Base-by-base conservation (phyloP, 2,113 vertebrate genomes). In the Peucedramus taeniatus region DNA sequence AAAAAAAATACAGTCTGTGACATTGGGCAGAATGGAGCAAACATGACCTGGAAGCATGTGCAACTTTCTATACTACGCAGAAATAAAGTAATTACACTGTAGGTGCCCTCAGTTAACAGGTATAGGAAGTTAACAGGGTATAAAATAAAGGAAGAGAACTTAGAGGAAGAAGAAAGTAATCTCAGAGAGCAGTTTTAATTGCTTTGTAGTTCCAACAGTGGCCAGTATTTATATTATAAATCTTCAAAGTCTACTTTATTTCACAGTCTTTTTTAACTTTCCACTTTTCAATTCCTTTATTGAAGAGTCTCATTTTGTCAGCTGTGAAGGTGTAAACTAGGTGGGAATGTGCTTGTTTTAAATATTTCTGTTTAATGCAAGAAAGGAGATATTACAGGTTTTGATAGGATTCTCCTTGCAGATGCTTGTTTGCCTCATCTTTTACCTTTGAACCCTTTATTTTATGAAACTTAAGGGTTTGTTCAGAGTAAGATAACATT, bases 1-100 rank as follows among this genome's bases (percentile, higher is more conserved):
- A 76, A 83, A 76, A 84, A 42, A 33, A 10, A 47, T 10, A 9
- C 3, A 12, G 21, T 69, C 33, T 53, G 28, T 42, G 0, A 26
- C 56, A 35, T 7, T 20, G 12, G 42, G 15, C 10, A 77, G 66
- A 87, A 64, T 39, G 35, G 27, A 93, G 35, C 9, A 35, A 22
- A 49, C 0, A 0, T 1, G 1, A 61, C 15, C 13, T 40, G 56
- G 28, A 13, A 39, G 14, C 2, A 13, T 14, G 49, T 3, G 35
- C 6, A 56, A 14, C 15, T 57, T 84, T 35, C 31, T 40, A 19
- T 22, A 81, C 8, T 2, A 10, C 27, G 23, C 15, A 68, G 40
- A 86, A 70, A 63, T 2, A 70, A 22, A 45, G 26, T 5, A 40
- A 53, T 70, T 87, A 35, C 14, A 39, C 9, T 74, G 13, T 33